These are phyloP conservation scores for Cichlasoma orientale DNA, from an alignment of 2,797 vertebrate genomes.

Conservation along the genomic window DNA sequence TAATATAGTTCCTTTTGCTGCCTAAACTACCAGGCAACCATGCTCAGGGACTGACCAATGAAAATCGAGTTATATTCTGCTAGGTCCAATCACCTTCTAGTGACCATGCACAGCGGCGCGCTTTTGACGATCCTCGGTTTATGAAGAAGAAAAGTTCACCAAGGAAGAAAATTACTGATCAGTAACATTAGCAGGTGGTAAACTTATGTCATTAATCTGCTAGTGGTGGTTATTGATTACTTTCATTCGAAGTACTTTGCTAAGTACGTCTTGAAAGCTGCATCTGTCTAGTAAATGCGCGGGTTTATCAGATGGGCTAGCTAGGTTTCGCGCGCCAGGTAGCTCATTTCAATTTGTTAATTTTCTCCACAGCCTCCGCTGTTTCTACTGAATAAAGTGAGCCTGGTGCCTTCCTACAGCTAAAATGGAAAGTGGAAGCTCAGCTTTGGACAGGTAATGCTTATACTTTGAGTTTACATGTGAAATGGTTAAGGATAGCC, in stretches of 20 bases:
- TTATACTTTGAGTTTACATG: neutral
- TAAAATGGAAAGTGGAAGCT: slow-evolving; percentile 18
- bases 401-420: neutral
- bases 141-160: neutral
- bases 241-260: neutral
- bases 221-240: neutral
- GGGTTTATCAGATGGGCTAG: neutral
- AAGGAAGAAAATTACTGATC: neutral
- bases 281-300: neutral
- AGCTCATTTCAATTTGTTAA: neutral
- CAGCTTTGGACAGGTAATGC: slow-evolving; percentile 52
- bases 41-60: neutral
- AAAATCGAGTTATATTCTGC: neutral
- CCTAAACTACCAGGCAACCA: neutral
- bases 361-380: neutral
- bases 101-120: neutral
- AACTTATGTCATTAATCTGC: neutral
- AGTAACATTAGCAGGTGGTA: neutral
- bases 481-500: neutral
- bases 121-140: neutral
- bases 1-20: neutral
- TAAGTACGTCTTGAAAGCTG: neutral
- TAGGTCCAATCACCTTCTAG: neutral
- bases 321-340: neutral
- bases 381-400: neutral